These are phyloP conservation scores for Megaptera novaeangliae DNA, from an alignment of 2,113 vertebrate species.

Conservation along the genomic window DNA sequence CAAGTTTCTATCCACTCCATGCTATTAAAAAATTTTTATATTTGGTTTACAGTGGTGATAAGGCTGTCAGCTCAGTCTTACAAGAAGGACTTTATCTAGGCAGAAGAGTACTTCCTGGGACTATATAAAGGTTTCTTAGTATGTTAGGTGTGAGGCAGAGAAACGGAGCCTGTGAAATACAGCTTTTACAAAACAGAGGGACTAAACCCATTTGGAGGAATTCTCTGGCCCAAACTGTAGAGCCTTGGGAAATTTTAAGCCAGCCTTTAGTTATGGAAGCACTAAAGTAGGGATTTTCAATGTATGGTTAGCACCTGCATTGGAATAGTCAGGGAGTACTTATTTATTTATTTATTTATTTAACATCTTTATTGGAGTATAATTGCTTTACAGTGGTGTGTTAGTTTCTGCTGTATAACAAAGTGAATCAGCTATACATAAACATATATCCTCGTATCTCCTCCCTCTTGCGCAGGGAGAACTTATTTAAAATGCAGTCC, in stretches of 20 bases:
- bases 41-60: neutral
- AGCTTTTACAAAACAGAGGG: neutral
- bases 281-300: neutral
- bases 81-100: neutral
- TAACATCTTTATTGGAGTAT: no score
- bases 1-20: neutral
- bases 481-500: neutral
- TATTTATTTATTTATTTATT: no score
- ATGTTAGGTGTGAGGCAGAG: neutral
- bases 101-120: neutral
- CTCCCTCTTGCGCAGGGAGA: neutral
- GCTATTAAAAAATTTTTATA: neutral
- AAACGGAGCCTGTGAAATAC: neutral
- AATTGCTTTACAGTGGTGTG: no score
- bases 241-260: neutral
- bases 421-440: no score
- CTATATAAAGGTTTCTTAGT: neutral
- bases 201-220: neutral
- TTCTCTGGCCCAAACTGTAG: neutral
- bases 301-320: neutral
- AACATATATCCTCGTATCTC: no score
- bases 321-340: neutral
- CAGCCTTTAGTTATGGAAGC: neutral
- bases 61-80: neutral
- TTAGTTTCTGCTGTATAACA: no score